Evolutionary conservation across 2,113 vertebrate species (phyloP), one percentile per base, ranked within the genome.

Genomic region (Sisor rabdophorus): DNA sequence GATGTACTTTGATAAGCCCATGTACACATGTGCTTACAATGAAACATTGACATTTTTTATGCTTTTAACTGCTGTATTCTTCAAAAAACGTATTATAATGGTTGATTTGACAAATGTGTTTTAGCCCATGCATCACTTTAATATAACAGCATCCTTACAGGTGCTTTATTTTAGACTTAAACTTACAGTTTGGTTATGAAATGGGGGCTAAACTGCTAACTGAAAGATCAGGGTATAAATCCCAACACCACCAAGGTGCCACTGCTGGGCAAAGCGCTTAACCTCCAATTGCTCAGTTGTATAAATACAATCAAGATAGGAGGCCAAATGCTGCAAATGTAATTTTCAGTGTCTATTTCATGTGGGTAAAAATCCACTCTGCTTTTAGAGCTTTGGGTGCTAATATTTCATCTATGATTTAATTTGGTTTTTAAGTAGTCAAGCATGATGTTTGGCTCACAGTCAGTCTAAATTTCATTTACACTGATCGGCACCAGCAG

Each of bases 341-440:
- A n/a, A 64, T 22, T 22, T 40, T 17, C 24, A 28, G 28, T 32
- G 28, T 44, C n/a, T 11, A 40, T 56, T 67, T 55, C n/a, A 47
- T 67, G n/a, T n/a, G 11, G 22, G 40, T 15, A 44, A 52, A 4
- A 9, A 17, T 19, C 1, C 52, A 16, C 47, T 69, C 17, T 22
- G 16, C 2, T 53, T 17, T n/a, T 24, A 20, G 16, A 30, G 6
- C 56, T 61, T 4, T 30, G 22, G 17, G n/a, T 28, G 13, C n/a
- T 12, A 30, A n/a, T 11, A 40, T 56, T 67, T 55, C n/a, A 47
- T 67, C 56, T 44, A 71, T 44, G 73, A 69, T 47, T 55, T 59
- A 0, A 78, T 75, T 82, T 79, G 76, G 28, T 68, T 80, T 77
- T 79, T 83, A 83, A 84, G 81, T 80, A 84, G 77, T 64, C 64